These are phyloP conservation scores for Tupiocoris notatus DNA, from an alignment of 2,888 invertebrate genomes.

Conservation along the genomic window DNA sequence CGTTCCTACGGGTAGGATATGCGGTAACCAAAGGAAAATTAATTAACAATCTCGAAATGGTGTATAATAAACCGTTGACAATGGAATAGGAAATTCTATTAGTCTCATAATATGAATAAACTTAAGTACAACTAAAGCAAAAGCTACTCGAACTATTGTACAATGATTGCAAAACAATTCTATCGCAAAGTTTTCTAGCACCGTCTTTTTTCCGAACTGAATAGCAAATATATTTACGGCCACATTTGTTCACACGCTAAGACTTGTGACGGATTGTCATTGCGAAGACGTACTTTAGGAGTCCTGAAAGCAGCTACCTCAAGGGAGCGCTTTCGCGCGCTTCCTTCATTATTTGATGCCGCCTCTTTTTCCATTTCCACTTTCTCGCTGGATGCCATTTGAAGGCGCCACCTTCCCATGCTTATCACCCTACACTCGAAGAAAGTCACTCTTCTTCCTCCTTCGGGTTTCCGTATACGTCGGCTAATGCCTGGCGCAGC, in stretches of 20 bases:
- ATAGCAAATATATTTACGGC: neutral
- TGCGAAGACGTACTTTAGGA: slow-evolving; percentile 5
- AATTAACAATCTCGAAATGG: too few species aligned
- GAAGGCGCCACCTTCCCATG: neutral
- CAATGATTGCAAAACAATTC: too few species aligned
- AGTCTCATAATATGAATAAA: too few species aligned
- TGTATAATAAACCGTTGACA: too few species aligned
- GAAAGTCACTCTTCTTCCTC: neutral
- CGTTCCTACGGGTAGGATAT: too few species aligned
- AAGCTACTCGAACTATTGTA: too few species aligned
- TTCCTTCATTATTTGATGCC: neutral
- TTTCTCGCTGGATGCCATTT: neutral
- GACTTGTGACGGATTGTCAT: neutral
- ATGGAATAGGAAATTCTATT: too few species aligned
- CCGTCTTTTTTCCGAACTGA: too few species aligned
- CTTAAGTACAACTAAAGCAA: too few species aligned
- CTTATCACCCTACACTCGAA: neutral
- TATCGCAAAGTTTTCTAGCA: too few species aligned
- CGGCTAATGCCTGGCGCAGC: neutral
- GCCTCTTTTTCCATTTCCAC: neutral
- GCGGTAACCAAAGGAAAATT: too few species aligned
- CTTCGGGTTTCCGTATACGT: neutral
- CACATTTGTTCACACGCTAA: neutral
- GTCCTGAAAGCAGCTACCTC: neutral
- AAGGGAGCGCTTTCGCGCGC: neutral